Base-by-base conservation (phyloP, 2,888 invertebrate species). In the Papilio gigon region DNA sequence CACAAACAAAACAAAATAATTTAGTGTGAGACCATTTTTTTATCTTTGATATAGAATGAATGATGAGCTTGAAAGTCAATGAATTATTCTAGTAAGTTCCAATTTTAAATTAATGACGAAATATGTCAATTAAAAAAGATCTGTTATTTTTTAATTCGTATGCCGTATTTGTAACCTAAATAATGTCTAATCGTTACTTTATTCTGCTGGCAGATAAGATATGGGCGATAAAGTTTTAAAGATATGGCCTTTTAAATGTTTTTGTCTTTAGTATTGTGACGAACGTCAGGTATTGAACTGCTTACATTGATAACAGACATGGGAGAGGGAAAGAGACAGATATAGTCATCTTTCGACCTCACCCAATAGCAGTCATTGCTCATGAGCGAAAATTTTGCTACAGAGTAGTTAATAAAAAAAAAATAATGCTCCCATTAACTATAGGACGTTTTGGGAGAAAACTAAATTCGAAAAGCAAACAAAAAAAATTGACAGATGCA, bases 131-230 rank as follows among this genome's bases (percentile, higher is more conserved):
- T 12, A 25, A 25, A 44, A 14, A 27, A 6, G 27, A 8, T 1
- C 2, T n/a, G n/a, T 27, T 27, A 8, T 53, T 27, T 8, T n/a
- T 53, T 27, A 53, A 27, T 27, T 6, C 11, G 53, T n/a, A n/a
- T 2, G 27, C n/a, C 6, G 14, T 27, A 27, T 53, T 53, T 14
- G 14, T 53, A 53, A 53, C 53, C 53, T 12, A 53, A 27, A 53
- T 27, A 27, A 27, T 50, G n/a, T n/a, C n/a, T n/a, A 25, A 50
- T 53, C 53, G n/a, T 53, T 1, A 2, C 6, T 53, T 27, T 53
- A 8, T 50, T 50, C 50, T 5, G n/a, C 27, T 27, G 53, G 27
- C n/a, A 27, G 53, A 53, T 53, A 53, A 53, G 53, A 53, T 22
- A 53, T 11, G 27, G 14, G 25, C 25, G 50, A 50, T 50, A 50